Evolutionary conservation across 2,113 vertebrate genomes (phyloP), one percentile per base, ranked within the genome.

Genomic region (Diphyllodes magnificus): DNA sequence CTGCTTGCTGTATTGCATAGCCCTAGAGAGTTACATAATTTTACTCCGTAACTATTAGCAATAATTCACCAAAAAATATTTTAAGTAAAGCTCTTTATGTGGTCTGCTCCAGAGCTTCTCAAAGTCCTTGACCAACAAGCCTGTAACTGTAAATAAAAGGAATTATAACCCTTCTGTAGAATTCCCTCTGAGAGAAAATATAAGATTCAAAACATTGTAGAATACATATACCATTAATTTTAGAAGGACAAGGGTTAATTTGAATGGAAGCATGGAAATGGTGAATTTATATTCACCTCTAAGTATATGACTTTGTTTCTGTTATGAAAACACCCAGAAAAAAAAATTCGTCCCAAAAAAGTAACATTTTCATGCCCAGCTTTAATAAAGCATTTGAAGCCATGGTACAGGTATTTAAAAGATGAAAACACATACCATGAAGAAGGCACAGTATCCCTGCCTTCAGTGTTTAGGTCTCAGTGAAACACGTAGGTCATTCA

Each of bases 41-140:
- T 95, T 60, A 75, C 39, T 78, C 54, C 14, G 5, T 53, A 75
- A 63, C 19, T 44, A 17, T 71, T 60, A 47, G 9, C 4, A 87
- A 44, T 89, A 92, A 68, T 59, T 73, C 10, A 47, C 35, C 50
- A 54, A 77, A 95, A 83, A 84, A 18, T 63, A 47, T 78, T 94
- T 88, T 81, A 27, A 42, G 3, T 75, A 86, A 59, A 86, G 5
- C 1, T 44, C 8, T 88, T 92, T 56, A 31, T 56, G 15, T 60
- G 14, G 4, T 51, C 24, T 85, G 7, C 24, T 71, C 11, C 27
- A 30, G 24, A 79, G 1, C 44, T 68, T 94, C 49, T 51, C 16
- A 25, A 81, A 75, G 40, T 56, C 44, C 56, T 92, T 85, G 60
- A 84, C 77, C 44, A 79, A 78, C 9, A 84, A 39, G 33, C 3